Evolutionary conservation across 2,797 vertebrate species (phyloP), one percentile per base, ranked within the genome.

Genomic region (Typhlichthys eigenmanni): DNA sequence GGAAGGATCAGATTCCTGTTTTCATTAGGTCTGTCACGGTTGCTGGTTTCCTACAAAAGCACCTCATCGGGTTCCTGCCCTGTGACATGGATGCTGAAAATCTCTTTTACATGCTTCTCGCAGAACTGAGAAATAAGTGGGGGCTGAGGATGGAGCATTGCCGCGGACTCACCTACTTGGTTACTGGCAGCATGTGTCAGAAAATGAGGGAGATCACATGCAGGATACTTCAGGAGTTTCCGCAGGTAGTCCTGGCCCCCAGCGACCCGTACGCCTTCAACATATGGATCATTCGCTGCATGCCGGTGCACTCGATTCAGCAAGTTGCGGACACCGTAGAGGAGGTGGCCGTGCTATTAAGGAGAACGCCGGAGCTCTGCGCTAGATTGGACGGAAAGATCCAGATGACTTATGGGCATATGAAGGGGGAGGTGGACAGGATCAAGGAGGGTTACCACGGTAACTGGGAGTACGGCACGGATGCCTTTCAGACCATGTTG

Each of bases 221-320:
- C 14, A 93, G 93, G 77, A 92, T 99, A 54, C 83, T 98, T 62
- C 93, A 96, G 70, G 98, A 97, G 79, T 98, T 96, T 61, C 96
- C 97, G 0, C 95, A 96, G 77, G 95, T 97, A 0, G 91, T 98
- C 59, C 92, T 95, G 45, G 95, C 96, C 0, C 93, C 96, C 0
- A 96, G 95, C 59, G 96, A 97, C 74, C 95, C 96, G 0, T 99
- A 96, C 82, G 95, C 95, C 76, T 96, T 99, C 87, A 98, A 98
- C 60, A 86, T 95, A 49, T 98, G 96, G 97, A 87, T 99, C 60
- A 96, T 96, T 46, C 98, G 98, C 74, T 96, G 95, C 0, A 91
- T 96, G 85, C 96, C 97, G 0, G 92, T 97, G 13, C 74, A 88
- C 48, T 93, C 94, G 8, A 93, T 98, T 60, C 95, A 97, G 17